A percentile compares a stretch with the other conserved stretches of the same genome.
These are phyloP conservation scores for Trissolcus brochymenae DNA, from an alignment of 2,888 invertebrate species.

Conservation along the genomic window DNA sequence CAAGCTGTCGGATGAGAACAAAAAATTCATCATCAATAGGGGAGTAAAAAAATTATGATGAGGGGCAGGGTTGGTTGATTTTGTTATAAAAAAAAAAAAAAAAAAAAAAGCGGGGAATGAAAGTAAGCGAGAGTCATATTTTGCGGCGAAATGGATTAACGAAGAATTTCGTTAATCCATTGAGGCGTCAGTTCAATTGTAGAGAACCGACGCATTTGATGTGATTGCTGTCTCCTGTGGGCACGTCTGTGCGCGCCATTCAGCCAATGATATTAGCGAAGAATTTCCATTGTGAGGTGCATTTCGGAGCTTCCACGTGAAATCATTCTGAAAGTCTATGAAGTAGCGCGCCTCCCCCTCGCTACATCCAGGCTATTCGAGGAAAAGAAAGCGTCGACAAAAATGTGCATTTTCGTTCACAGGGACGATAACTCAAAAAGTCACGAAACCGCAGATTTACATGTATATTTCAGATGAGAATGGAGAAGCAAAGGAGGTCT, in stretches of 20 bases:
- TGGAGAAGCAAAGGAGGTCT: slow-evolving; percentile 53
- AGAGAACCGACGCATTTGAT: slow-evolving; percentile 3
- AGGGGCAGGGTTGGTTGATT: too few species aligned
- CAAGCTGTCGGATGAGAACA: too few species aligned
- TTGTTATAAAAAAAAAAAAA: background rate
- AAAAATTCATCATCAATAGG: too few species aligned
- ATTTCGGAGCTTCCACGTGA: slow-evolving; percentile 27
- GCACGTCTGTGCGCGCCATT: background rate
- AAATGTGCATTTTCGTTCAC: slow-evolving; percentile 30
- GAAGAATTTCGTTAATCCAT: background rate
- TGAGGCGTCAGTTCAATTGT: slow-evolving; percentile 3
- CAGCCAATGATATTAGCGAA: slow-evolving; percentile 9
- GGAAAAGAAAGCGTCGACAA: slow-evolving; percentile 6
- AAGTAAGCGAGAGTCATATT: background rate
- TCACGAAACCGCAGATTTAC: slow-evolving; percentile 60
- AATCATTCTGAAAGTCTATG: slow-evolving; percentile 39
- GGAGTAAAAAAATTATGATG: too few species aligned
- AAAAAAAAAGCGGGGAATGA: too few species aligned
- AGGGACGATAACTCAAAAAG: slow-evolving; percentile 60
- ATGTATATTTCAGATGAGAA: slow-evolving; percentile 58
- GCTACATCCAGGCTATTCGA: slow-evolving; percentile 18
- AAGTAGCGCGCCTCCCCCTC: slow-evolving; percentile 25
- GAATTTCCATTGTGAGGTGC: slow-evolving; percentile 23
- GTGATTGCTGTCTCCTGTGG: slow-evolving; percentile 3
- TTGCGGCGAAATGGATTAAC: background rate